Percentiles rank a stretch among this genome's conserved stretches.
These are phyloP conservation scores for Kradibia gibbosae DNA, from an alignment of 1,140 invertebrate species.

Conservation along the genomic window DNA sequence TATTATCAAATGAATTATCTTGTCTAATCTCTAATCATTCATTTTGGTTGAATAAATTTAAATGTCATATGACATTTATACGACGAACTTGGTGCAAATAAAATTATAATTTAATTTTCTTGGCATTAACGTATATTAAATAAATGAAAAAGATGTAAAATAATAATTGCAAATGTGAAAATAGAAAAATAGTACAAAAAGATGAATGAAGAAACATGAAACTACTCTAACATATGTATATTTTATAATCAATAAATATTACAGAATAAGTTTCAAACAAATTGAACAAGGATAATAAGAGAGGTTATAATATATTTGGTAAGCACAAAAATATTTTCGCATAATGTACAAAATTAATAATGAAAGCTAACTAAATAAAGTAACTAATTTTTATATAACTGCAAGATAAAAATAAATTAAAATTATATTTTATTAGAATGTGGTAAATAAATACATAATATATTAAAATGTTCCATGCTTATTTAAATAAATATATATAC, in stretches of 20 bases:
- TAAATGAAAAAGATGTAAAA: not conserved
- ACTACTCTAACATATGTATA: slow-evolving; percentile 56
- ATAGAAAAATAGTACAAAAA: slow-evolving; percentile 36
- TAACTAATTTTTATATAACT: too few relatives aligned
- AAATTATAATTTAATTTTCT: slow-evolving; percentile 41
- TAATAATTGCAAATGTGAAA: slow-evolving; percentile 19
- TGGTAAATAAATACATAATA: slow-evolving; percentile 68
- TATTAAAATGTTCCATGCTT: slow-evolving; percentile 55
- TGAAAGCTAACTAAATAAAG: not conserved
- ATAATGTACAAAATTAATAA: slow-evolving; percentile 51
- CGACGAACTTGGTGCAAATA: not conserved
- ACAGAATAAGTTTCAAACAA: too few relatives aligned
- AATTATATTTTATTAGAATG: slow-evolving; percentile 65
- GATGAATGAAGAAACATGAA: slow-evolving; percentile 52
- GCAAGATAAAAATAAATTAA: slow-evolving; percentile 55
- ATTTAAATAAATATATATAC: too few relatives aligned
- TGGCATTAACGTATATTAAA: slow-evolving; percentile 14
- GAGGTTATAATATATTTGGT: slow-evolving; percentile 56
- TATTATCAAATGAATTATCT: slow-evolving; percentile 62
- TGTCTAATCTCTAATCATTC: too few relatives aligned
- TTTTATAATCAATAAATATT: slow-evolving; percentile 58
- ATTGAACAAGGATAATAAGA: slow-evolving; percentile 47
- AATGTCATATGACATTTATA: too few relatives aligned
- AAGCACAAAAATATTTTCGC: slow-evolving; percentile 50
- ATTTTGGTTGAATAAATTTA: too few relatives aligned